These are phyloP conservation scores for Eutrigla gurnardus DNA, from an alignment of 2,797 vertebrate genomes.

Conservation along the genomic window DNA sequence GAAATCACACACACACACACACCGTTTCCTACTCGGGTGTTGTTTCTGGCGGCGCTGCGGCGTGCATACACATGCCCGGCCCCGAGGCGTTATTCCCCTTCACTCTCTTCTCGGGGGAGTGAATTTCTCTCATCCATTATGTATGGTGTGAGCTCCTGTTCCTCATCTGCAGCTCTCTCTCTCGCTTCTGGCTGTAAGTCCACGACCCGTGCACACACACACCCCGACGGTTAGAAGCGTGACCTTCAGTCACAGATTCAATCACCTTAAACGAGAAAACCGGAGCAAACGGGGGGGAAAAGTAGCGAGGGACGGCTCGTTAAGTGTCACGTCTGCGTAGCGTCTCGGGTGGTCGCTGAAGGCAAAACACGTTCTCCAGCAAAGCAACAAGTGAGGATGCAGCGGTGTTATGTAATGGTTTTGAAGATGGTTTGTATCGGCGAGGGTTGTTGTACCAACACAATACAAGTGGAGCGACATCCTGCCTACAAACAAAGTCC, in stretches of 20 bases:
- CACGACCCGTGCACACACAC: slow-evolving; percentile 39
- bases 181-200: slow-evolving; percentile 33
- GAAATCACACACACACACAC: slow-evolving; percentile 19
- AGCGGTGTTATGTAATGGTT: not conserved
- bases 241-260: slow-evolving; percentile 50
- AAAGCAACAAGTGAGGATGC: not conserved
- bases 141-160: slow-evolving; percentile 55
- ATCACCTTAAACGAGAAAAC: slow-evolving; percentile 19
- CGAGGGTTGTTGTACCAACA: too few species aligned
- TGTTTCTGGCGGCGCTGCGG: slow-evolving; percentile 33
- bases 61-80: slow-evolving; percentile 34
- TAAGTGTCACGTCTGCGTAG: slow-evolving; percentile 1
- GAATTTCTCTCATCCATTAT: slow-evolving; percentile 72
- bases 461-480: not conserved
- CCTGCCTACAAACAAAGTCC: not conserved
- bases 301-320: not conserved
- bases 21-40: slow-evolving; percentile 22
- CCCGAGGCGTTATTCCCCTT: slow-evolving; percentile 38
- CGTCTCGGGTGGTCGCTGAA: not conserved
- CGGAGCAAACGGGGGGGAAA: slow-evolving; percentile 10
- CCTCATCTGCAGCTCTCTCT: slow-evolving; percentile 45
- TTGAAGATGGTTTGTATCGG: not conserved
- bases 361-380: not conserved
- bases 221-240: slow-evolving; percentile 31
- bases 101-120: slow-evolving; percentile 41